Conservation (phyloP, 2,797 vertebrate species). For the Hemitrygon akajei region DNA sequence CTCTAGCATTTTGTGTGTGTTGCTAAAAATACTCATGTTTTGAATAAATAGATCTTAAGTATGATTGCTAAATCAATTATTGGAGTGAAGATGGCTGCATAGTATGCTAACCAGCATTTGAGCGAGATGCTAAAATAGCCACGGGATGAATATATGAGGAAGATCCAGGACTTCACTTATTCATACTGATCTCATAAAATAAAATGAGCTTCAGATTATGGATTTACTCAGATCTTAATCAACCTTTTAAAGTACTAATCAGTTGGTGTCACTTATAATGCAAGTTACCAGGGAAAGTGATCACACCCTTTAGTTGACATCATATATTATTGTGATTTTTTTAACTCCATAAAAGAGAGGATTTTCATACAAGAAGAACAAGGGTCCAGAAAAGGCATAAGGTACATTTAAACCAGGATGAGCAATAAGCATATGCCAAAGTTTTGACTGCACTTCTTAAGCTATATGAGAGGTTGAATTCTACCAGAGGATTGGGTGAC, state of each 20-base stretch:
- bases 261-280: not conserved
- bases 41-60: too few relatives aligned
- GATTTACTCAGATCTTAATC: too few relatives aligned
- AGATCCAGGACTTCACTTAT: not conserved
- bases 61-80: not conserved
- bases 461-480: not conserved
- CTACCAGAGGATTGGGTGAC: not conserved
- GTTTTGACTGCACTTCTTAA: not conserved
- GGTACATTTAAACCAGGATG: too few relatives aligned
- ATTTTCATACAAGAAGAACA: not conserved
- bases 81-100: not conserved
- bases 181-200: not conserved
- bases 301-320: not conserved
- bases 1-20: too few relatives aligned
- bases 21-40: too few relatives aligned
- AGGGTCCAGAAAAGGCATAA: not conserved
- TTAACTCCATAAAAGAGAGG: not conserved
- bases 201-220: not conserved
- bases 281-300: not conserved
- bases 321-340: not conserved
- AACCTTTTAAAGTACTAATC: too few relatives aligned
- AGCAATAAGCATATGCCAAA: not conserved
- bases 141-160: not conserved
- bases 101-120: not conserved
- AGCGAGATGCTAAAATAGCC: not conserved